Conservation (phyloP, 1,140 invertebrate genomes). For the Heterodera schachtii region DNA sequence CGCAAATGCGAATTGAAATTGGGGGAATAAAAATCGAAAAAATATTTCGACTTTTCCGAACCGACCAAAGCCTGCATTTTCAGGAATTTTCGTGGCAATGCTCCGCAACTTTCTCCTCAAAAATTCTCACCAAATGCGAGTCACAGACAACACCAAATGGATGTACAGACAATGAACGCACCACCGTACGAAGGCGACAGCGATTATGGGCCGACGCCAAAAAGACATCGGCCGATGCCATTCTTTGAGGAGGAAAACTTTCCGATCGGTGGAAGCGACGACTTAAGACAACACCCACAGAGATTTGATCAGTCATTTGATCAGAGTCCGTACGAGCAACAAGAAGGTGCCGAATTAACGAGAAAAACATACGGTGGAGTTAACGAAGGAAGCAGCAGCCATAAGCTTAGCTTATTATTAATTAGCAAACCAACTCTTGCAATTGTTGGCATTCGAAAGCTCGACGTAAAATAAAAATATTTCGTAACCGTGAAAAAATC, state of each 20-base stretch:
- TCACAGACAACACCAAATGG: background rate
- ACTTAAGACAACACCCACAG: background rate
- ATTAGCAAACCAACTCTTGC: too few species aligned
- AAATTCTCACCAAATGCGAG: background rate
- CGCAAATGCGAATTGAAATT: too few species aligned
- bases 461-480: too few species aligned
- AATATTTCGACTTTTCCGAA: background rate
- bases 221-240: background rate
- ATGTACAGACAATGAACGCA: background rate
- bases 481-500: too few species aligned
- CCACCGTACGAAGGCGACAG: background rate
- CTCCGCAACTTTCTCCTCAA: background rate
- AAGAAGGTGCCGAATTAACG: background rate
- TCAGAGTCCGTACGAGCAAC: background rate
- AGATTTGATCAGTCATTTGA: background rate
- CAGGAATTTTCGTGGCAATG: background rate
- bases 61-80: background rate
- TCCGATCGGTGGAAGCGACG: background rate
- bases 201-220: background rate
- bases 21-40: background rate
- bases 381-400: too few species aligned
- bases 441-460: too few species aligned
- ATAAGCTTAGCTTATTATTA: too few species aligned
- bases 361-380: too few species aligned
- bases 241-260: background rate